Evolutionary conservation across 2,797 vertebrate genomes (phyloP).

Genomic region (Rhinatrema bivittatum): DNA sequence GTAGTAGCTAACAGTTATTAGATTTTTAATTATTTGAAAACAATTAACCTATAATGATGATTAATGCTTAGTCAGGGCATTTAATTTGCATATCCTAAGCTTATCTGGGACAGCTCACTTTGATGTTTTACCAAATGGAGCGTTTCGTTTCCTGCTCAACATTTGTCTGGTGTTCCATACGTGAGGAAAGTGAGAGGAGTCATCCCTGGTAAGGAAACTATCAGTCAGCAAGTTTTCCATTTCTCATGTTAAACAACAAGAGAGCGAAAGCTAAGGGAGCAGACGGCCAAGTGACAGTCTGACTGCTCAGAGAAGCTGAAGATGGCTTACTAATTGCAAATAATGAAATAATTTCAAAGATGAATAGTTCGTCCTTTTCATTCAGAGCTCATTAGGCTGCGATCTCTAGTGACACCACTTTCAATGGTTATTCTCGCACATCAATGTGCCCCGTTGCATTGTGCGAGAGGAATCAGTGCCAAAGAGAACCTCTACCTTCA

Average conservation of each 20-base stretch:
- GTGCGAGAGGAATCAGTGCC: too few species aligned
- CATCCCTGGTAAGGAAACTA: slow-evolving; percentile 51
- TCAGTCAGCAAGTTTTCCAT: slow-evolving; percentile 40
- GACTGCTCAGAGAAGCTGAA: slow-evolving; percentile 18
- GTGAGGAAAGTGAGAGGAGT: slow-evolving; percentile 67
- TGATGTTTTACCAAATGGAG: slow-evolving; percentile 54
- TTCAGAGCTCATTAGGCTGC: slow-evolving; percentile 1
- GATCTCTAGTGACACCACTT: too few species aligned
- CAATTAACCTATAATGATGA: slow-evolving; percentile 43
- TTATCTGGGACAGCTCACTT: slow-evolving; percentile 37
- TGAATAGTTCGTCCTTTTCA: slow-evolving; percentile 37
- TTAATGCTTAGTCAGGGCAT: slow-evolving; percentile 41
- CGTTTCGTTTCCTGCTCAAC: slow-evolving; percentile 56
- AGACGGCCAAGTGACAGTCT: slow-evolving; percentile 41
- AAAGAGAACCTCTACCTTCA: too few species aligned
- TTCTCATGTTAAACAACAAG: slow-evolving; percentile 30
- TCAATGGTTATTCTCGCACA: too few species aligned
- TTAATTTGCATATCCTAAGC: slow-evolving; percentile 40
- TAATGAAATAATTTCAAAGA: slow-evolving; percentile 48
- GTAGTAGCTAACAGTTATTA: slow-evolving; percentile 16
- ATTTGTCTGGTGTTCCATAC: slow-evolving; percentile 60
- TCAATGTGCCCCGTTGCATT: too few species aligned
- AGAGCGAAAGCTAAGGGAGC: slow-evolving; percentile 37
- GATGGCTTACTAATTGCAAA: slow-evolving; percentile 32
- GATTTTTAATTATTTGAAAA: slow-evolving; percentile 34